A percentile compares a stretch with the other conserved stretches of the same genome.
phyloP scores from a whole-genome alignment of 2,888 invertebrate genomes.

The Drosophila percnosoma region DNA sequence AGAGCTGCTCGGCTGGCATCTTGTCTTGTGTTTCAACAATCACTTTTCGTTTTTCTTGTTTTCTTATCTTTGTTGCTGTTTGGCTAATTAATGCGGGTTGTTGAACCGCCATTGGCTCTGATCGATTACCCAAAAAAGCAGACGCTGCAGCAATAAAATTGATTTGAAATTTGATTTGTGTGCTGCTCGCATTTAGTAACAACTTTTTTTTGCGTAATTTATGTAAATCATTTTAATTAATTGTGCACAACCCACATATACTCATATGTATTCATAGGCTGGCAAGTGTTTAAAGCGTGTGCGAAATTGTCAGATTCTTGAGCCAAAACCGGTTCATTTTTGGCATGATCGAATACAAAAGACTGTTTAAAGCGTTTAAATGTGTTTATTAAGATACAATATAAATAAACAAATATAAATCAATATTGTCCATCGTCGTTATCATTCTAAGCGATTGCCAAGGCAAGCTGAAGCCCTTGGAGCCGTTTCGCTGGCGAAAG shows the following conservation, averaged over 20 bases:
- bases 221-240: conserved; percentile 57
- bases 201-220: conserved; percentile 42
- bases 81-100: conserved; percentile 67
- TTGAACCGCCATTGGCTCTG: conserved; percentile 65
- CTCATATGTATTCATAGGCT: conserved; percentile 30
- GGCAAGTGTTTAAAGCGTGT: conserved; percentile 18
- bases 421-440: conserved; percentile 13
- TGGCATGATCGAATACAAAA: conserved; percentile 11
- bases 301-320: conserved; percentile 38
- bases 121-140: conserved; percentile 61
- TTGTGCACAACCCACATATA: conserved; percentile 33
- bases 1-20: conserved; percentile 8
- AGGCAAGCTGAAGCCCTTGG: conserved; percentile 59
- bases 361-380: conserved; percentile 2
- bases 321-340: conserved; percentile 35
- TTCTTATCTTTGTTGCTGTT: conserved; percentile 40
- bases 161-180: conserved; percentile 46
- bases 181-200: conserved; percentile 54
- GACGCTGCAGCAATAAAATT: conserved; percentile 27
- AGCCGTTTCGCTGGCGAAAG: conserved; percentile 49
- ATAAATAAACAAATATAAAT: conserved; percentile 7
- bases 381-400: conserved; percentile 19
- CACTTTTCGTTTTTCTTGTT: conserved; percentile 53
- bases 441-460: conserved; percentile 58
- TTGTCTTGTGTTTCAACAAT: conserved; percentile 60